Evolutionary conservation across 2,888 invertebrate species (phyloP), one percentile per base, ranked within the genome.

Genomic region (Iphiclides podalirius): DNA sequence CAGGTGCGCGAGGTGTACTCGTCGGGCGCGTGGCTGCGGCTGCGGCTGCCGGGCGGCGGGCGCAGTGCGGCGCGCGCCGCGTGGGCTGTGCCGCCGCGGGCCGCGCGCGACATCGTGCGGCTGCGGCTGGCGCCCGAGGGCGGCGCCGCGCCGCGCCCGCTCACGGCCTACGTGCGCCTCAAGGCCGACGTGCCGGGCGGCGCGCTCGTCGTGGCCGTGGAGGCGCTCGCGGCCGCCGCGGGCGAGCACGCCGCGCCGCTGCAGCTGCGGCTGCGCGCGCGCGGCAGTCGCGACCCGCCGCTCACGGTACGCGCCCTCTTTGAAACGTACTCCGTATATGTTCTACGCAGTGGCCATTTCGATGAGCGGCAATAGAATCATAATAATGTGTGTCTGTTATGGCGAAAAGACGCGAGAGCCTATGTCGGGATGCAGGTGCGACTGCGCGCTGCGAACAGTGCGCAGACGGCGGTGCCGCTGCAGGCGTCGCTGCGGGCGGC

Each of bases 21-120:
- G 72, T 97, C 96, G 75, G 97, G 96, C 52, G 94, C 95, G 41
- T 97, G 98, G 87, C 94, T 98, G 77, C 95, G 96, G 72, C 94
- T 98, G 81, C 94, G 94, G 79, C 89, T 98, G 72, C 96, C 98
- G 51, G 90, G 86, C 52, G 95, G 94, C 43, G 93, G 93, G 54
- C 89, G 91, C 52, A 94, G 95, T 71, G 96, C 95, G 46, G 93
- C 95, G 42, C 94, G 94, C 69, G 92, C 93, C 65, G 84, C 96
- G 64, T 98, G 98, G 98, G 93, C 95, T 76, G 94, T 99, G 72
- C 95, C 96, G 63, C 96, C 98, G 48, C 95, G 94, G 80, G 92
- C 94, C 73, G 92, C 95, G 36, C 96, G 96, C 78, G 93, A 96
- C 55, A 93, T 99, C 52, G 97, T 98, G 85, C 92, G 94, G 61